phyloP scores from a whole-genome alignment of 2,113 vertebrate genomes.

The Phaethon lepturus region DNA sequence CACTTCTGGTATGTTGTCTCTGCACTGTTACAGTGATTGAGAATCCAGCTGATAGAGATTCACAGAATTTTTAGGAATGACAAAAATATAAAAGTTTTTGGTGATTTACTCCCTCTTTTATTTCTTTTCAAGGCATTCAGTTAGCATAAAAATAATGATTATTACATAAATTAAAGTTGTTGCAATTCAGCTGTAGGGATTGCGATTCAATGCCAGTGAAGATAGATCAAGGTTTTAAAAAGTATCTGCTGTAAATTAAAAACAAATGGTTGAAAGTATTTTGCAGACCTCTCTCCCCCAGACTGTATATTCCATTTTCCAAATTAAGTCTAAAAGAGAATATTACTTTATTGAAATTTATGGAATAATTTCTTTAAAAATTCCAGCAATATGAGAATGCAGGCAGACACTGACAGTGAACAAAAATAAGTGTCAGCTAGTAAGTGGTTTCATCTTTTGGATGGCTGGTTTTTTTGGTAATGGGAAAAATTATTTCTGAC shows the following conservation, averaged over 20 bases:
- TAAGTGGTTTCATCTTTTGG: slow-evolving; percentile 54
- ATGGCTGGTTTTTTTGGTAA: neutral
- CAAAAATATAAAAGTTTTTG: neutral
- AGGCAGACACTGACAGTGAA: slow-evolving; percentile 48
- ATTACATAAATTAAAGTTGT: slow-evolving; percentile 52
- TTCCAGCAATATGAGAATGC: slow-evolving; percentile 63
- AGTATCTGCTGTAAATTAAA: slow-evolving; percentile 60
- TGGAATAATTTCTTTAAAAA: slow-evolving; percentile 70
- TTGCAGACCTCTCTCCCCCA: slow-evolving; percentile 67
- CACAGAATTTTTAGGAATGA: neutral
- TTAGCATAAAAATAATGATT: slow-evolving; percentile 29
- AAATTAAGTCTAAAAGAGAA: slow-evolving; percentile 76
- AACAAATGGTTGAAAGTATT: slow-evolving; percentile 69
- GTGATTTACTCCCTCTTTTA: neutral
- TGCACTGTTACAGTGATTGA: neutral
- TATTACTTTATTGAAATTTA: slow-evolving; percentile 78
- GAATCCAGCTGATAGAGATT: neutral
- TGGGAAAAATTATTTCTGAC: slow-evolving; percentile 47
- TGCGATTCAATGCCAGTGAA: slow-evolving; percentile 12
- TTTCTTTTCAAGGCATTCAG: slow-evolving; percentile 18
- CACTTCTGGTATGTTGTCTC: neutral
- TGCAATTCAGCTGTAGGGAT: slow-evolving; percentile 60
- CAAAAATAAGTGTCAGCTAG: slow-evolving; percentile 62
- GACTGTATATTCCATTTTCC: slow-evolving; percentile 74
- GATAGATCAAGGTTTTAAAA: slow-evolving; percentile 56